Evolutionary conservation across 37 sponge, comb jelly and placozoan genomes (phyloP).

Genomic region (Lycopodina hypogea): DNA sequence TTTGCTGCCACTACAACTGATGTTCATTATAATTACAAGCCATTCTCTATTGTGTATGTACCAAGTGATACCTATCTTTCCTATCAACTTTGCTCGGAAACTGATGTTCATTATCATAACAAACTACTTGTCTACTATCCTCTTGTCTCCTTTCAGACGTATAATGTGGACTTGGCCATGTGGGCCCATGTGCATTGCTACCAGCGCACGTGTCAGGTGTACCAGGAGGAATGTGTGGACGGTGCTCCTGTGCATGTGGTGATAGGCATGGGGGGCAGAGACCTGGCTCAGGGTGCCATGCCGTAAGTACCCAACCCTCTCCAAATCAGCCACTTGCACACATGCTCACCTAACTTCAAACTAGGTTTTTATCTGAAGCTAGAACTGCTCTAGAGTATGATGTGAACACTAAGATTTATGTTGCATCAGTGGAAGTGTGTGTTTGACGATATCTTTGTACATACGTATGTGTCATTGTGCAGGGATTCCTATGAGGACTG

Average conservation of each 20-base stretch:
- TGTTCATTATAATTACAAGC: too few species aligned
- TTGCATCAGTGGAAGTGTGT: too few species aligned
- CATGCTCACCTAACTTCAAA: not conserved
- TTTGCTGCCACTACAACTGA: too few species aligned
- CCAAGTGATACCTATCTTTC: too few species aligned
- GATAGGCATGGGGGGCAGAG: constrained; percentile 60
- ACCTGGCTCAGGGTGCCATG: constrained; percentile 5
- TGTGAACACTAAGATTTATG: too few species aligned
- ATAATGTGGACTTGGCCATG: constrained; percentile 63
- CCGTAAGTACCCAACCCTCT: constrained; percentile 10
- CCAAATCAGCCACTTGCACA: not conserved
- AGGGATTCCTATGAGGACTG: constrained; percentile 7
- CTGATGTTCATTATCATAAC: too few species aligned
- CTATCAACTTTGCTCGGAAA: too few species aligned
- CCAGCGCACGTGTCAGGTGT: constrained; percentile 76
- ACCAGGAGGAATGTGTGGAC: constrained; percentile 32
- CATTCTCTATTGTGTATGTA: too few species aligned
- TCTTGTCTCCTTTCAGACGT: constrained; percentile 25
- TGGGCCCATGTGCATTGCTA: constrained; percentile 85
- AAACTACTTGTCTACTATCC: not conserved
- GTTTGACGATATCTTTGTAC: not conserved
- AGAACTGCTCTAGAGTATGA: too few species aligned
- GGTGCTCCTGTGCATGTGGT: constrained; percentile 48
- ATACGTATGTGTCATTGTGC: not conserved
- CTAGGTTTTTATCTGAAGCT: not conserved